Evolutionary conservation across 2,797 vertebrate species (phyloP).

Genomic region (Orestias chungarensis): DNA sequence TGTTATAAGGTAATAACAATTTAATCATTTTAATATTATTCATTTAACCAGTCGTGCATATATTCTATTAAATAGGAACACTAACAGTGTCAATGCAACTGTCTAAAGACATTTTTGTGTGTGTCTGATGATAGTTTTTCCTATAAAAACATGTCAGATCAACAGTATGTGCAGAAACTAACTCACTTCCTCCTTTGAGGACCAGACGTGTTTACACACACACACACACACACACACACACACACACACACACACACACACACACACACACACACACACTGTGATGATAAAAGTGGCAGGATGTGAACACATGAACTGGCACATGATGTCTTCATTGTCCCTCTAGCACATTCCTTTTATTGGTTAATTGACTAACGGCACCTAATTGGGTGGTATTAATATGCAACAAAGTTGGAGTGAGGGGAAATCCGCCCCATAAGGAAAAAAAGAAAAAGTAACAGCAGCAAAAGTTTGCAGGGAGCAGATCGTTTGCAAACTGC

Average conservation of each 20-base stretch:
- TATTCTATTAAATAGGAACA: too few species aligned
- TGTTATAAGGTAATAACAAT: neutral
- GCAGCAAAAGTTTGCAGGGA: conserved; percentile 27
- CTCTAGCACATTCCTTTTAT: conserved; percentile 14
- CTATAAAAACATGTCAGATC: neutral
- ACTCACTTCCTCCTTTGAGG: neutral
- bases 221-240: neutral
- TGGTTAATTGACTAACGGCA: conserved; percentile 23
- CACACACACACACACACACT: neutral
- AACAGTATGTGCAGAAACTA: neutral
- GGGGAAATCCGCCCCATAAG: neutral
- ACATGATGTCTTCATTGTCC: conserved; percentile 26
- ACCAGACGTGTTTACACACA: neutral
- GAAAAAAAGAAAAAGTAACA: neutral
- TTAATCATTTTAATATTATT: too few species aligned
- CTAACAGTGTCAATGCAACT: neutral
- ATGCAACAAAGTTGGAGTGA: neutral
- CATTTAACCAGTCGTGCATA: too few species aligned
- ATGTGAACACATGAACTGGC: conserved; percentile 31
- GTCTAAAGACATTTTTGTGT: neutral
- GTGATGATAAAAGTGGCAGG: conserved; percentile 27
- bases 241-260: neutral
- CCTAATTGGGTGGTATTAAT: neutral
- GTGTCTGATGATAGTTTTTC: neutral
- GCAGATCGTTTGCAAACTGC: conserved; percentile 4